Percentiles rank a stretch among this genome's conserved stretches.
Conservation (phyloP, 2,888 invertebrate genomes). For the Thereva unica region DNA sequence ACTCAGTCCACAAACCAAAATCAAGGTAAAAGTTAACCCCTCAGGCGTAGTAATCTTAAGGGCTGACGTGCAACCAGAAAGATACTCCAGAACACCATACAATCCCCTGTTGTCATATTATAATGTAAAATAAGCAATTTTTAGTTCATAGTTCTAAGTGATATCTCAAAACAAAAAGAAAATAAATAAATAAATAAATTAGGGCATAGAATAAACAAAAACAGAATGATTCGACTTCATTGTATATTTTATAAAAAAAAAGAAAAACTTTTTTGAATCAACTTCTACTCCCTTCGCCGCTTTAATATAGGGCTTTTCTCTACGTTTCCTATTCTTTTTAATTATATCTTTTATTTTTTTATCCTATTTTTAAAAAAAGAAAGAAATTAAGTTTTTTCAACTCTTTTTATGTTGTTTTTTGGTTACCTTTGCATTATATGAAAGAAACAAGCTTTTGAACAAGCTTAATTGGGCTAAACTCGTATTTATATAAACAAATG, state of each 20-base stretch:
- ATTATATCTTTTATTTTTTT: too few relatives aligned
- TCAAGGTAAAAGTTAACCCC: slow-evolving; percentile 91
- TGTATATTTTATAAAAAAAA: background rate
- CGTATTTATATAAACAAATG: too few relatives aligned
- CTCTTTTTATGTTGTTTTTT: too few relatives aligned
- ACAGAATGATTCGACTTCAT: background rate
- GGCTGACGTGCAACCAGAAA: slow-evolving; percentile 73
- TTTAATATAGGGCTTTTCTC: background rate
- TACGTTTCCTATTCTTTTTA: background rate
- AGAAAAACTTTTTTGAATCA: background rate
- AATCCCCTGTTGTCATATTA: slow-evolving; percentile 54
- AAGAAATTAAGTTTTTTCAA: too few relatives aligned
- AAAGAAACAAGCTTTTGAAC: too few relatives aligned
- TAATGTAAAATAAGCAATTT: slow-evolving; percentile 33
- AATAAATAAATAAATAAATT: too few relatives aligned
- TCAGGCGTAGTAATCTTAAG: slow-evolving; percentile 86
- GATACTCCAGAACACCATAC: slow-evolving; percentile 52
- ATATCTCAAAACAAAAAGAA: too few relatives aligned
- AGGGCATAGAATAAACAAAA: background rate
- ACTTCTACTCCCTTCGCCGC: too few relatives aligned
- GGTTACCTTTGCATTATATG: too few relatives aligned
- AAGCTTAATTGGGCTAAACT: too few relatives aligned
- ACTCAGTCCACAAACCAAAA: slow-evolving; percentile 81
- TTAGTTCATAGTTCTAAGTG: slow-evolving; percentile 8
- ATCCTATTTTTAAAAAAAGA: too few relatives aligned